Conservation (phyloP, 2,888 invertebrate species). For the Capitulum mitella region DNA sequence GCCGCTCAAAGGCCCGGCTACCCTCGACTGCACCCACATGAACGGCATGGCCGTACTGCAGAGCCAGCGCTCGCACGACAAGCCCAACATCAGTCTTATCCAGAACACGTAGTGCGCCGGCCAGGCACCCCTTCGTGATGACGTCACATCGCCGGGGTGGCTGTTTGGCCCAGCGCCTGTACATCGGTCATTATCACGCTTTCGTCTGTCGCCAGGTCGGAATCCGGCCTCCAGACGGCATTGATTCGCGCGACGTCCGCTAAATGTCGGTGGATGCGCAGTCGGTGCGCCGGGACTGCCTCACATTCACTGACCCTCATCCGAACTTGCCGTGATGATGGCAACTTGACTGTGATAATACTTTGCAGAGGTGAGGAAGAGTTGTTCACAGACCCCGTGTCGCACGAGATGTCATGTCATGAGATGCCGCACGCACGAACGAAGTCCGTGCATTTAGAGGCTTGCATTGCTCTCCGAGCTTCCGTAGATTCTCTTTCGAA, state of each 20-base stretch:
- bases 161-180: neutral
- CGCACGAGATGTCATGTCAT: no score
- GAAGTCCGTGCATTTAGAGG: no score
- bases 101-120: neutral
- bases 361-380: neutral
- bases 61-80: neutral
- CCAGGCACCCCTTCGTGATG: neutral
- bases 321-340: neutral
- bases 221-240: neutral
- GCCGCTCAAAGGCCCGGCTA: neutral
- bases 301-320: no score
- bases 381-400: neutral
- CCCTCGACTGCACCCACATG: neutral
- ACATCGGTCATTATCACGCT: neutral
- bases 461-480: no score
- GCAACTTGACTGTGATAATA: slow-evolving; percentile 2
- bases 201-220: neutral
- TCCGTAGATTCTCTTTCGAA: no score
- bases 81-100: neutral
- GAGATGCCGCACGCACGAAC: no score
- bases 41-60: neutral
- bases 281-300: no score
- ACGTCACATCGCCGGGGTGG: neutral
- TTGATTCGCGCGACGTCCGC: neutral
- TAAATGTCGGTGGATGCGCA: no score